Conservation (phyloP, 2,797 vertebrate genomes). For the Eulemur coronatus region DNA sequence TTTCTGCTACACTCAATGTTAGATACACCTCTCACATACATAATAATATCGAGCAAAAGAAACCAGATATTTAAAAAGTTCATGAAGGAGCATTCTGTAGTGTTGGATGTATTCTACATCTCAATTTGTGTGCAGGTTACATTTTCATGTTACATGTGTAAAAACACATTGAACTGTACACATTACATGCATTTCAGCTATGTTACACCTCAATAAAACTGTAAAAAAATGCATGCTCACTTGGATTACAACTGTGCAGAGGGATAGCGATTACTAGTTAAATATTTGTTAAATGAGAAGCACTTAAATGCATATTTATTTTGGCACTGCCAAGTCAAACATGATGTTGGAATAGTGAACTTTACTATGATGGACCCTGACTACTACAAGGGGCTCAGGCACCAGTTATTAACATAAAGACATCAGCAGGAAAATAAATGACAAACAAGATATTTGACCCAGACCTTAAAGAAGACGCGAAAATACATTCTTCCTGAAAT, state of each 20-base stretch:
- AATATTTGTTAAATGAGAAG: neutral
- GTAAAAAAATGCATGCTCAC: neutral
- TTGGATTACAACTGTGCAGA: neutral
- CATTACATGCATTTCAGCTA: too few species aligned
- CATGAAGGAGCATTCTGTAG: too few species aligned
- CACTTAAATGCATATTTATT: neutral
- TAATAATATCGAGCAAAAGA: neutral
- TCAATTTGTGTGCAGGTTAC: neutral
- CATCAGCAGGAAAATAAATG: neutral
- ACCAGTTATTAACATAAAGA: neutral
- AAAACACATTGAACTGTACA: accelerated
- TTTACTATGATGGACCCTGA: neutral
- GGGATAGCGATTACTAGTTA: neutral
- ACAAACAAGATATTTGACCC: neutral
- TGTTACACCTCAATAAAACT: neutral
- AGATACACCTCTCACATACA: neutral
- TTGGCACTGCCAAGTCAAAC: neutral
- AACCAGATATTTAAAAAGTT: neutral
- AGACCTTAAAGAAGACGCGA: neutral
- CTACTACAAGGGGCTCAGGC: neutral
- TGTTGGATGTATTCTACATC: too few species aligned
- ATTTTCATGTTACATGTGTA: accelerated
- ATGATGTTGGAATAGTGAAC: neutral
- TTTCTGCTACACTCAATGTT: accelerated
- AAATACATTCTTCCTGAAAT: neutral